Conservation (phyloP, 2,113 vertebrate species). For the Pomatorhinus ruficollis region DNA sequence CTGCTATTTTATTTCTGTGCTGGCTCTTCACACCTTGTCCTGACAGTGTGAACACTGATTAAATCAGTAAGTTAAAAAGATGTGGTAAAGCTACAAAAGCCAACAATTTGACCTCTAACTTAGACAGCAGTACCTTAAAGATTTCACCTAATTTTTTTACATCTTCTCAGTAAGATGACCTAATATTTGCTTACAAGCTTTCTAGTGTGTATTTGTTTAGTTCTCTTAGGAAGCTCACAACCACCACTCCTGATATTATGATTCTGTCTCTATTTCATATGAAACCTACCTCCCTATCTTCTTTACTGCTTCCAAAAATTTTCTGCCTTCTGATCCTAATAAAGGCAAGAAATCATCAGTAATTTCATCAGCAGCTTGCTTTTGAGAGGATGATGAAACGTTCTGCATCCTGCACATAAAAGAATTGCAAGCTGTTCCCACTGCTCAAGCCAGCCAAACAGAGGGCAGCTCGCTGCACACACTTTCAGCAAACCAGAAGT, state of each 20-base stretch:
- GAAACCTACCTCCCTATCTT: neutral
- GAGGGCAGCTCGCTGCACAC: neutral
- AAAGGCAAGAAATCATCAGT: neutral
- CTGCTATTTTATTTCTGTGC: neutral
- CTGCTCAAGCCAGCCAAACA: neutral
- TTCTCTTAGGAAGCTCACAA: neutral
- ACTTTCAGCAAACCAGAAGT: neutral
- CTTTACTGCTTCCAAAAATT: neutral
- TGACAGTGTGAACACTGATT: neutral
- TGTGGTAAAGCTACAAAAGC: neutral
- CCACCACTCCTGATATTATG: neutral
- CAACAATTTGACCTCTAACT: neutral
- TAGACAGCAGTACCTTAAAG: neutral
- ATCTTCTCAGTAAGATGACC: neutral
- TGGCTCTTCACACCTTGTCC: neutral
- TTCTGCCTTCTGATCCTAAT: neutral
- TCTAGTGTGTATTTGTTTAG: neutral
- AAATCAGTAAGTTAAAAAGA: neutral
- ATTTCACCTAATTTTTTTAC: conserved; percentile 5
- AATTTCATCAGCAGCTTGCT: neutral
- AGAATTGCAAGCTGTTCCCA: neutral
- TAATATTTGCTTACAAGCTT: neutral
- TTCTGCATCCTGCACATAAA: neutral
- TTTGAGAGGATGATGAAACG: neutral
- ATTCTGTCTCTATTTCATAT: neutral